Base-by-base conservation (phyloP, 2,797 vertebrate species). In the Pelochelys cantorii region DNA sequence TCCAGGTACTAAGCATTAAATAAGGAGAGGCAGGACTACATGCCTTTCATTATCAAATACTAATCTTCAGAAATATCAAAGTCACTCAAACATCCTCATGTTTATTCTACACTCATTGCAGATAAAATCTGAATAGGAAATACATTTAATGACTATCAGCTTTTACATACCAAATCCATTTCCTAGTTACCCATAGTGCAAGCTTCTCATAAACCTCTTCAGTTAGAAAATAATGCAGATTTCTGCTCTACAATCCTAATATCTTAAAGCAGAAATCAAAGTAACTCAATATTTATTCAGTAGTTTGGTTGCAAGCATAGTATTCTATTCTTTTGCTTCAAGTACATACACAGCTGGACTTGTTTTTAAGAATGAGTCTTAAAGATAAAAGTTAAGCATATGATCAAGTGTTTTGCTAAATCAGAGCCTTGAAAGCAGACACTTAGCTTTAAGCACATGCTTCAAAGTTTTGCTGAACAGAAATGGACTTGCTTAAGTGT, bases 391-490 rank as follows among this genome's bases (percentile, higher is more conserved):
- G 15, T 62, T 57, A 95, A 86, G 81, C 48, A 42, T 84, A 94
- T 83, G 71, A 88, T 93, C 79, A 81, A 93, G 53, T 84, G 62
- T 10, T 88, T 53, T 81, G 14, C 86, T 92, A 84, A 93, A 94
- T 88, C 88, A 93, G 83, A 82, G 81, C 55, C 29, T 53, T 1
- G 15, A 48, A 94, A 92, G 71, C 34, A 59, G 92, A 91, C 62
- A 90, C 84, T 62, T 81, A 84, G 84, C 59, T 95, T 93, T 82
- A 95, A 93, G 86, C 37, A 75, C 59, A 55, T 84, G 48, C 14
- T 94, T 89, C 83, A 94, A 93, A 79, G 93, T 83, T 96, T 95
- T 95, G 79, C 57, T 90, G 87, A 85, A 95, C 93, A 93, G 77
- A 60, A 92, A 15, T 0, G 1, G 86, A 77, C 68, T 93, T 92